Evolutionary conservation across 2,888 invertebrate genomes (phyloP).

Genomic region (Acrocera orbiculus): DNA sequence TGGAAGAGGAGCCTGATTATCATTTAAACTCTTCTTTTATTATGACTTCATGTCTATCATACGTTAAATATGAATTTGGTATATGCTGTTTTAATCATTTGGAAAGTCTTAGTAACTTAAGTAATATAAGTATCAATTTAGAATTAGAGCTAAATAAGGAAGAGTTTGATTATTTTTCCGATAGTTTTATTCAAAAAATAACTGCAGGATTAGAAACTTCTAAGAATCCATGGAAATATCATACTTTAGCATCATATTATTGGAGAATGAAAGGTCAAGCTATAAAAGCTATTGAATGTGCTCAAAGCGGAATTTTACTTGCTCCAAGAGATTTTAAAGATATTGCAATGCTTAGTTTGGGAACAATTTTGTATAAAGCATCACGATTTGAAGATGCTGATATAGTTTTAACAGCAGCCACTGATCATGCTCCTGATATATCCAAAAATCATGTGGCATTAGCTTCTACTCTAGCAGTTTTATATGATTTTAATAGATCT

Average conservation of each 20-base stretch:
- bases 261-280: slow-evolving; percentile 28
- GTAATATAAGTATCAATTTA: slow-evolving; percentile 19
- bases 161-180: slow-evolving; percentile 14
- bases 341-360: slow-evolving; percentile 25
- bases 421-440: slow-evolving; percentile 23
- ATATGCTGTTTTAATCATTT: slow-evolving; percentile 23
- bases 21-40: not conserved
- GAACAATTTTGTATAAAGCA: slow-evolving; percentile 25
- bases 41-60: no score
- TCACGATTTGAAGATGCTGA: slow-evolving; percentile 24
- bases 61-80: no score
- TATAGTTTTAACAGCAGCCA: slow-evolving; percentile 21
- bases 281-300: slow-evolving; percentile 25
- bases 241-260: slow-evolving; percentile 26
- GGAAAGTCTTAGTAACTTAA: slow-evolving; percentile 18
- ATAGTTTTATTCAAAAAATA: slow-evolving; percentile 11
- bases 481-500: slow-evolving; percentile 26
- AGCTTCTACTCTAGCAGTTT: slow-evolving; percentile 23
- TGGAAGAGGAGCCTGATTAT: slow-evolving; percentile 18
- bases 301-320: slow-evolving; percentile 21
- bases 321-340: slow-evolving; percentile 22
- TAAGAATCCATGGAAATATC: slow-evolving; percentile 25
- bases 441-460: slow-evolving; percentile 27
- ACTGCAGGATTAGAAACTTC: slow-evolving; percentile 18
- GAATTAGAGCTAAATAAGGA: slow-evolving; percentile 20